Base-by-base conservation (phyloP, 2,797 vertebrate genomes). In the Leptodactylus fallax region DNA sequence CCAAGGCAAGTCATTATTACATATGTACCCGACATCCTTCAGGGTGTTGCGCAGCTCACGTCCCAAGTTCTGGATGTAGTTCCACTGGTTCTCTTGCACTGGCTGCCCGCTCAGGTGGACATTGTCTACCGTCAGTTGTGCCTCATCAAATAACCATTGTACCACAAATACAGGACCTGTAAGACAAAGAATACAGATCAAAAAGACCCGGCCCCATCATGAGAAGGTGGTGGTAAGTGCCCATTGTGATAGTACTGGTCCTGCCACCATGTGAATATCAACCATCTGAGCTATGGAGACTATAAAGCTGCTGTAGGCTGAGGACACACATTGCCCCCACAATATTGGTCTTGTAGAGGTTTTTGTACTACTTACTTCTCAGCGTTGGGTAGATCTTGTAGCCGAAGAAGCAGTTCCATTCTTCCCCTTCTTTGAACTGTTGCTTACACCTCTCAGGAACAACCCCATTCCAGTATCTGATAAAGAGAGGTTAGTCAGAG, bases 371-470 rank as follows among this genome's bases (percentile, higher is more conserved):
- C 97, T 94, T 94, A 99, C 98, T 98, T 94, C 96, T 97, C 92
- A 99, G 95, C 8, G 97, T 97, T 0, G 98, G 97, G 91, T 97
- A 98, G 88, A 99, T 96, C 94, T 98, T 97, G 90, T 99, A 99
- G 8, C 98, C 98, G 79, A 99, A 99, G 93, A 99, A 99, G 90
- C 98, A 99, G 93, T 99, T 99, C 98, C 98, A 99, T 90, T 99
- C 98, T 69, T 99, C 96, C 81, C 97, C 98, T 67, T 96, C 95
- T 90, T 97, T 96, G 91, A 96, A 94, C 89, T 96, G 95, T 88
- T 93, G 92, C 84, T 93, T 96, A 87, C 98, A 99, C 91, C 94
- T 96, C 89, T 99, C 96, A 0, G 98, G 98, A 56, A 99, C 98
- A 63, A 97, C 90, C 3, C 97, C 95, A 17, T 96, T 96, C 98